phyloP scores from a whole-genome alignment of 1,140 invertebrate genomes.

The Hylaeus volcanicus region DNA sequence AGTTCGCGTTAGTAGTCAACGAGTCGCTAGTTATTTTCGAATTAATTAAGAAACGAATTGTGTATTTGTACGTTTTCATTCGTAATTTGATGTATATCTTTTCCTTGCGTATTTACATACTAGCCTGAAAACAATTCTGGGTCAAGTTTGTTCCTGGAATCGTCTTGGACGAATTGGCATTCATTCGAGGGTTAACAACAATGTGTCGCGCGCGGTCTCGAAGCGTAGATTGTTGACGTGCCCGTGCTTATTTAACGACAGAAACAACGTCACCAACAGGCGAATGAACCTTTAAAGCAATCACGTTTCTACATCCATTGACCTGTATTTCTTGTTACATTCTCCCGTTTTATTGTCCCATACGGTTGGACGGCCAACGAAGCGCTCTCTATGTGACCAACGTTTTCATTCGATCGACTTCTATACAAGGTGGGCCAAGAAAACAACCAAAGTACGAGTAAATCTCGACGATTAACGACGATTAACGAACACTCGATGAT shows the following conservation, averaged over 20 bases:
- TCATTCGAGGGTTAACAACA: background rate
- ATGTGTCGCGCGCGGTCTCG: background rate
- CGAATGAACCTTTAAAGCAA: background rate
- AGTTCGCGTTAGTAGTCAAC: too few species aligned
- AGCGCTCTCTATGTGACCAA: background rate
- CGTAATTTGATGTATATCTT: too few species aligned
- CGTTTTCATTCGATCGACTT: background rate
- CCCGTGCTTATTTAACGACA: background rate
- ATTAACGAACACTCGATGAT: too few species aligned
- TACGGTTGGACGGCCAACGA: background rate
- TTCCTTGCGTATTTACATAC: too few species aligned
- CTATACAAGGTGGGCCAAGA: too few species aligned
- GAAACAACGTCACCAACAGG: background rate
- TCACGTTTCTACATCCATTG: background rate
- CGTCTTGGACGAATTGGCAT: background rate
- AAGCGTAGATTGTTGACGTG: background rate
- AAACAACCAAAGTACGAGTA: background rate
- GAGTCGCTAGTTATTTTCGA: too few species aligned
- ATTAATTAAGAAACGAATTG: too few species aligned
- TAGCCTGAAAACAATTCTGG: too few species aligned
- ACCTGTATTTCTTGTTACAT: conserved; percentile 13
- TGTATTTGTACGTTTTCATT: too few species aligned
- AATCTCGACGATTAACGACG: too few species aligned
- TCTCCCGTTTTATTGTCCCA: conserved; percentile 1
- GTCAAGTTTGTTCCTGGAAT: background rate